A percentile compares a stretch with the other conserved stretches of the same genome.
Evolutionary conservation across 2,888 invertebrate genomes (phyloP).

Genomic region (Rotaria sp.): DNA sequence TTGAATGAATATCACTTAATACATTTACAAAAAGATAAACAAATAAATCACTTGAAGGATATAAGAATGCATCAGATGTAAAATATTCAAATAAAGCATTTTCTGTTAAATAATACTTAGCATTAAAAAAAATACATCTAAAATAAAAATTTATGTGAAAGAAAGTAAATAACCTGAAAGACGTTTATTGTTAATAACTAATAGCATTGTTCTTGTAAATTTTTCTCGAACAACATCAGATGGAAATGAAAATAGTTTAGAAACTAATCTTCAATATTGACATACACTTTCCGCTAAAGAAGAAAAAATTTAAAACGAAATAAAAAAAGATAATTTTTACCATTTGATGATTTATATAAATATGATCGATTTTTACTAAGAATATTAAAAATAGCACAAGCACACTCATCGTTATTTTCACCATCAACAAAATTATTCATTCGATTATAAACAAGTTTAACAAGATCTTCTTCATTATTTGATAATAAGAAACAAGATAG

Average conservation of each 20-base stretch:
- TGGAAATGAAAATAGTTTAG: background rate
- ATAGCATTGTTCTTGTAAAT: background rate
- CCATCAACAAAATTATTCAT: slow-evolving; percentile 11
- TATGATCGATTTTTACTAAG: background rate
- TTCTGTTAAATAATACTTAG: slow-evolving; percentile 16
- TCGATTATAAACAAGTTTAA: background rate
- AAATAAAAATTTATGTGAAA: background rate
- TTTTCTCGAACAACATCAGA: background rate
- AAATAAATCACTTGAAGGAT: background rate
- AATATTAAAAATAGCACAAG: slow-evolving; percentile 1
- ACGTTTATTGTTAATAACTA: background rate
- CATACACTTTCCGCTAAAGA: background rate
- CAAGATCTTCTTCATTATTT: background rate
- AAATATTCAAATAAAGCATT: slow-evolving; percentile 15
- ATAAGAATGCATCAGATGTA: background rate
- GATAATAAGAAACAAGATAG: background rate
- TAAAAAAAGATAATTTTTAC: background rate
- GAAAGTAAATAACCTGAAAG: background rate
- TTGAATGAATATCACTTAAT: background rate
- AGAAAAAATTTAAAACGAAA: background rate
- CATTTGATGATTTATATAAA: background rate
- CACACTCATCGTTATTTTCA: background rate
- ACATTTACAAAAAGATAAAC: background rate
- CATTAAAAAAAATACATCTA: slow-evolving; percentile 19
- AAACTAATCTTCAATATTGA: background rate